phyloP scores from a whole-genome alignment of 2,797 vertebrate genomes.

The Melanotaenia pygmaea region DNA sequence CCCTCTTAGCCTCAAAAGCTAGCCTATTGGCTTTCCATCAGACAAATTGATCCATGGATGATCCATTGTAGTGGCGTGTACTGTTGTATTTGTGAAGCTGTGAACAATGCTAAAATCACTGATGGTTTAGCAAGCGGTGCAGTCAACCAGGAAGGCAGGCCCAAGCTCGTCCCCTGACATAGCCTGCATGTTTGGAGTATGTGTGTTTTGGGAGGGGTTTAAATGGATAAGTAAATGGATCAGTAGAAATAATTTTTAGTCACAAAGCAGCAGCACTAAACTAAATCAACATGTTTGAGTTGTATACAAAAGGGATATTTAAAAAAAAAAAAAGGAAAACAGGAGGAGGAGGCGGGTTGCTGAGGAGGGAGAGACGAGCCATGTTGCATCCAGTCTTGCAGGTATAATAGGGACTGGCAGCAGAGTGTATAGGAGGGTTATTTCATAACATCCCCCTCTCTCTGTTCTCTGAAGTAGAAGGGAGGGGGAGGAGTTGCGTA shows the following conservation, averaged over 20 bases:
- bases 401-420: conserved; percentile 60
- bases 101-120: conserved; percentile 25
- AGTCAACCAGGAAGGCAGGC: conserved; percentile 36
- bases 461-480: conserved; percentile 32
- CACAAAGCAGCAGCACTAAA: neutral
- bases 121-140: neutral
- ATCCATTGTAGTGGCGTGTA: conserved; percentile 3
- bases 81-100: neutral
- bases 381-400: conserved; percentile 47
- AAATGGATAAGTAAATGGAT: neutral
- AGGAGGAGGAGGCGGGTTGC: conserved; percentile 47
- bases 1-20: neutral
- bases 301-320: neutral
- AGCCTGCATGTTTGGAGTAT: conserved; percentile 12
- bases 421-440: conserved; percentile 42
- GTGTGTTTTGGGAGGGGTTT: conserved; percentile 16
- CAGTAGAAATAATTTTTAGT: neutral
- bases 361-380: conserved; percentile 50
- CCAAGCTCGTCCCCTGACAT: conserved; percentile 49
- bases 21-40: neutral
- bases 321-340: conserved; percentile 1
- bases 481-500: conserved; percentile 59
- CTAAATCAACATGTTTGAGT: neutral
- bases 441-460: conserved; percentile 65
- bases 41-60: conserved; percentile 4